Base-by-base conservation (phyloP, 2,113 vertebrate species). In the Entomyzon cyanotis region DNA sequence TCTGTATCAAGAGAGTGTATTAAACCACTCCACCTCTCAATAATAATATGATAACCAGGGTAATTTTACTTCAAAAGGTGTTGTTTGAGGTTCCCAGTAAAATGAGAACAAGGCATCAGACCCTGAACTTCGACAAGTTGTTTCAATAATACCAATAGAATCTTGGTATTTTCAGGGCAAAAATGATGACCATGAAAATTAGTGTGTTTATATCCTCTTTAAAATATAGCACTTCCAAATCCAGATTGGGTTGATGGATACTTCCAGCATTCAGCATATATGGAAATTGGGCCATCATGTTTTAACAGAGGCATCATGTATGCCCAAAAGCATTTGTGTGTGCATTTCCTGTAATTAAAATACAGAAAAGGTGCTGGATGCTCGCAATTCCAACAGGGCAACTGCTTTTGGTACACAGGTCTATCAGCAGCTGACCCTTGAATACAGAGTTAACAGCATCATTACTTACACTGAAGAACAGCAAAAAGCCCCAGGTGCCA, bases 401-500 rank as follows among this genome's bases (percentile, higher is more conserved):
- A 52, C 27, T 93, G 79, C 65, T 91, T 74, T 83, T 3, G 2
- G 30, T 91, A 59, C 60, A 53, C 44, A 33, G 25, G 53, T 91
- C 52, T 91, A 3, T 77, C 59, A 87, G 31, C 50, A 49, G 1
- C 1, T 67, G 64, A 58, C 59, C 50, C 23, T 33, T 77, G 58
- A 87, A 63, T 33, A 25, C 27, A 42, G n/a, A 33, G 52, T 30
- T 79, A 71, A 55, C 62, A 59, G 27, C 11, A 33, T 42, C n/a
- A 8, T 63, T 3, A 4, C 35, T 70, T 83, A 42, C 17, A 4
- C 9, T 35, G 71, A 59, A 55, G 49, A 94, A 31, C 52, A 91
- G 55, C 49, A 89, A 70, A 74, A 74, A 71, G 31, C 82, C 73
- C 70, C 75, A 65, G 83, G 39, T 95, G 68, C 56, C 93, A 65